Conservation (phyloP, 2,888 invertebrate genomes). For the Blastobasis adustella region DNA sequence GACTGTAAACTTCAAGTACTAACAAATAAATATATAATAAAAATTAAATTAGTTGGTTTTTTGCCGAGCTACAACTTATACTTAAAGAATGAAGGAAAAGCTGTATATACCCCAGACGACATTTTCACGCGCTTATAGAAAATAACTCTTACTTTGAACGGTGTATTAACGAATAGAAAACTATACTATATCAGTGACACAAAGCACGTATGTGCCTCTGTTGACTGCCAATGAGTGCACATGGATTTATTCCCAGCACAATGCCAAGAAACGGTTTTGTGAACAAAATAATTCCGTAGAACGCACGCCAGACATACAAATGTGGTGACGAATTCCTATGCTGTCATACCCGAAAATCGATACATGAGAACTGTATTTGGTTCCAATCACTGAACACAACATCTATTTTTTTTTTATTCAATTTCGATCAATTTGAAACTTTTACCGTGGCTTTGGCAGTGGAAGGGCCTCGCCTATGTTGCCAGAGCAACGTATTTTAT, state of each 20-base stretch:
- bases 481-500: too few species aligned
- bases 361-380: constrained; percentile 47
- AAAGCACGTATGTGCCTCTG: constrained; percentile 3
- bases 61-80: too few species aligned
- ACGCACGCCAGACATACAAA: constrained; percentile 52
- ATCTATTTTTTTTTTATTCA: too few species aligned
- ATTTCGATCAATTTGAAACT: too few species aligned
- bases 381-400: neutral
- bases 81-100: too few species aligned
- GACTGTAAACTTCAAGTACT: too few species aligned
- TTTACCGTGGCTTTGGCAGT: too few species aligned
- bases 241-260: constrained; percentile 51
- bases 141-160: neutral
- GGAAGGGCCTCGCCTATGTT: too few species aligned
- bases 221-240: constrained; percentile 51
- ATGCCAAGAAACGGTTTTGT: constrained; percentile 65
- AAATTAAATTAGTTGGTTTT: too few species aligned
- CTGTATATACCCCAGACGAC: too few species aligned
- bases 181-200: constrained; percentile 36
- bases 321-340: constrained; percentile 51
- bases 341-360: constrained; percentile 49
- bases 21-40: too few species aligned
- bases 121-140: neutral
- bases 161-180: constrained; percentile 37
- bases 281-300: constrained; percentile 64